Percentiles rank a stretch among this genome's conserved stretches.
Conservation (phyloP, 2,888 invertebrate species). For the Pemphredon lugubris region DNA sequence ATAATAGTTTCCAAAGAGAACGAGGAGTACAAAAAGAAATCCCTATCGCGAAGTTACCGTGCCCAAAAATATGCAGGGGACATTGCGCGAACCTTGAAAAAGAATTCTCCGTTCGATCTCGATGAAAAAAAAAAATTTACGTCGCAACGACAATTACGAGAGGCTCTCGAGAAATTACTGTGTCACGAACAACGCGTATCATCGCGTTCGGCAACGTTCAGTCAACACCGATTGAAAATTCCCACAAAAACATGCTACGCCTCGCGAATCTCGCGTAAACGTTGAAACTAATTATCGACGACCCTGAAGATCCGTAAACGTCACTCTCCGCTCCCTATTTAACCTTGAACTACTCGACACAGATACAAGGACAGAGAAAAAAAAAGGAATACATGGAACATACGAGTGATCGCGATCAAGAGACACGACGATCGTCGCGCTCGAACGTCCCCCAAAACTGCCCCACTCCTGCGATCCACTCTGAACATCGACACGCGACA, state of each 20-base stretch:
- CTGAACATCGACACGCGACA: background rate
- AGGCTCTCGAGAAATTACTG: too few species aligned
- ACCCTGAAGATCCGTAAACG: constrained; percentile 19
- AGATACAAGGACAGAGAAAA: background rate
- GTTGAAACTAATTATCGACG: constrained; percentile 8
- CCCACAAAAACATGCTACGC: too few species aligned
- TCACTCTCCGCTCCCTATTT: constrained; percentile 19
- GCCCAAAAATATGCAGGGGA: too few species aligned
- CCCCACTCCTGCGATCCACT: background rate
- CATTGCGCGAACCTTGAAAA: too few species aligned
- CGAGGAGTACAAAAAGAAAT: background rate
- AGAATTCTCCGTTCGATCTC: too few species aligned
- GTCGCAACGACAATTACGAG: background rate
- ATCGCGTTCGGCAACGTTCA: too few species aligned
- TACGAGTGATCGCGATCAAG: background rate
- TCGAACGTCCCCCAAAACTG: background rate
- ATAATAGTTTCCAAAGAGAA: background rate
- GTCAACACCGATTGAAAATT: too few species aligned
- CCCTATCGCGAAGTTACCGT: background rate
- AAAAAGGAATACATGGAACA: constrained; percentile 1
- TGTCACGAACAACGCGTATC: too few species aligned
- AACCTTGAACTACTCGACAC: constrained; percentile 37
- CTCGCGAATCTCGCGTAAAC: too few species aligned
- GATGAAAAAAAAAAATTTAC: background rate
- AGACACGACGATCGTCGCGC: background rate